Base-by-base conservation (phyloP, 2,888 invertebrate genomes). In the Drosophila anceps region DNA sequence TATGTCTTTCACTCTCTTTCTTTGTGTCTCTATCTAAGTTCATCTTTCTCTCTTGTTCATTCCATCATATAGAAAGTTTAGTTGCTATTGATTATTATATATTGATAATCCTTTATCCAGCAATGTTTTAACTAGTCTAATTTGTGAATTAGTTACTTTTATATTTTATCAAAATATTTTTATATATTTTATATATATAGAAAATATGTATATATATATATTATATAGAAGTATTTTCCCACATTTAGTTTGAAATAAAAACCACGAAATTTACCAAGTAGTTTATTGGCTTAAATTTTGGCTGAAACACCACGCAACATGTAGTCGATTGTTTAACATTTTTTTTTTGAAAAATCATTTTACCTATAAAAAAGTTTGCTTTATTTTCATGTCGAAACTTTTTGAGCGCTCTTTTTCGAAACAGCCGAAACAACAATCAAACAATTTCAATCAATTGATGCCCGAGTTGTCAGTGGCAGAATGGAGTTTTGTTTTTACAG, bases 361-460 rank as follows among this genome's bases (percentile, higher is more conserved):
- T 7, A 54, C 18, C 27, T 12, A n/a, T 2, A 37, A 18, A 37
- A 29, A 59, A 37, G 29, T 48, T 48, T 20, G n/a, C 12, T 41
- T 20, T 51, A 39, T 39, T 60, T 39, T 51, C 29, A 50, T 31
- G 51, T 61, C 29, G 8, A 31, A 61, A 43, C 33, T 41, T 33
- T 53, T 29, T 35, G 41, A 43, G 20, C 29, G 27, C n/a, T 43
- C 18, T 59, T 35, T 33, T 53, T 15, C 24, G 24, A 44, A 43
- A 48, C 31, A 50, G 31, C 1, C 27, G 33, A 57, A 63, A 64
- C 68, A 57, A 46, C 59, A 57, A 65, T 62, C 62, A 60, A 84
- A 68, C 70, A 68, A 82, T 74, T 77, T 54, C 54, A 66, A 77
- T 77, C 68, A 77, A 79, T 77, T 59, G 79, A 71, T 77, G 62